phyloP scores from a whole-genome alignment of 2,888 invertebrate genomes.

The Neocrepidodera transversa region DNA sequence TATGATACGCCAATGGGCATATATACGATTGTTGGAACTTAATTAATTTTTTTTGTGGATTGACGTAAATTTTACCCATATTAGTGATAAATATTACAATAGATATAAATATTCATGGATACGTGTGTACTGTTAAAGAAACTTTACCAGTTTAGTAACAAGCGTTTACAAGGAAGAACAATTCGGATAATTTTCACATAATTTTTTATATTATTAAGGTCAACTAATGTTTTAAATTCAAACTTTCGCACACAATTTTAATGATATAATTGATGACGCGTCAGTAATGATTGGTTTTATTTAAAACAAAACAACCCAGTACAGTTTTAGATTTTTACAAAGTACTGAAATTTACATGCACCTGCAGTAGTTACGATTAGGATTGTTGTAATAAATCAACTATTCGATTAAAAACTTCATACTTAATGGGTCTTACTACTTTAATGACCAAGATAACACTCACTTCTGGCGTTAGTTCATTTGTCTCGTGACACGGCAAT shows the following conservation, averaged over 20 bases:
- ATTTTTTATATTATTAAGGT: conserved; percentile 6
- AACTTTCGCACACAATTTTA: not conserved
- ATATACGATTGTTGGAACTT: not conserved
- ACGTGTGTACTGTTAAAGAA: conserved; percentile 16
- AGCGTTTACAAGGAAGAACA: conserved; percentile 12
- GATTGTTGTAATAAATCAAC: too few relatives aligned
- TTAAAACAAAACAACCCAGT: too few relatives aligned
- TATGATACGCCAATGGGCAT: conserved; percentile 4
- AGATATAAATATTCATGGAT: conserved; percentile 13
- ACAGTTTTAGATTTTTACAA: too few relatives aligned
- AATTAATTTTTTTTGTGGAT: conserved; percentile 19
- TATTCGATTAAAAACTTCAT: too few relatives aligned
- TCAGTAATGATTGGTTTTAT: too few relatives aligned
- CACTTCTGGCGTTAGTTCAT: too few relatives aligned
- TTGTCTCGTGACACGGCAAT: too few relatives aligned
- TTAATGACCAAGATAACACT: too few relatives aligned
- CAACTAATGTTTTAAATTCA: not conserved
- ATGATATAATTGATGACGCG: not conserved
- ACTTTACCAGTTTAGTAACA: conserved; percentile 7
- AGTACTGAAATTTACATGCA: too few relatives aligned
- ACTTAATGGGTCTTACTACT: too few relatives aligned
- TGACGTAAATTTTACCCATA: conserved; percentile 14
- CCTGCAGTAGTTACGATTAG: too few relatives aligned
- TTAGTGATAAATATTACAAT: conserved; percentile 18
- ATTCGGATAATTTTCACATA: conserved; percentile 1